Percentiles rank a stretch among this genome's conserved stretches.
phyloP scores from a whole-genome alignment of 1,140 invertebrate species.

The Notospermus geniculatus region DNA sequence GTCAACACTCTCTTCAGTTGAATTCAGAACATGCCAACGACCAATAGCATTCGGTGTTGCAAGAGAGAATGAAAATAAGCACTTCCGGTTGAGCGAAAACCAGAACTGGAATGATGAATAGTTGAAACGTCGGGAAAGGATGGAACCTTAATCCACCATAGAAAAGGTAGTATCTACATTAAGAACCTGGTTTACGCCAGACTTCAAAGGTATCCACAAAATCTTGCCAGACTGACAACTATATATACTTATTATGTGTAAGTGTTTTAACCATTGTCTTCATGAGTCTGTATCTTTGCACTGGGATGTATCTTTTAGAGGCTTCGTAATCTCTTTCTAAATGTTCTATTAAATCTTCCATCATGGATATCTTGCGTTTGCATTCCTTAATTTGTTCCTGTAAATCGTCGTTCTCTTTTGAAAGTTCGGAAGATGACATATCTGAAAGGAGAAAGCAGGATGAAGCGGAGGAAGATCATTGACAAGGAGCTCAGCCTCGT shows the following conservation, averaged over 20 bases:
- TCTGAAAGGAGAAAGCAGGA: slow-evolving; percentile 28
- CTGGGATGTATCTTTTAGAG: slow-evolving; percentile 38
- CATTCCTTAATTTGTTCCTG: slow-evolving; percentile 35
- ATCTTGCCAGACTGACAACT: neutral
- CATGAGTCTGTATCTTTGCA: slow-evolving; percentile 37
- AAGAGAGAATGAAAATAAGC: too few relatives aligned
- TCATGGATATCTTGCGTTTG: slow-evolving; percentile 37
- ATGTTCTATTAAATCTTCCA: slow-evolving; percentile 36
- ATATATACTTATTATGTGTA: slow-evolving; percentile 10
- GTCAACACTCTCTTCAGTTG: too few relatives aligned
- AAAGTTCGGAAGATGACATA: slow-evolving; percentile 38
- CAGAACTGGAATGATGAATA: too few relatives aligned
- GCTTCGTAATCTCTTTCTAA: slow-evolving; percentile 36
- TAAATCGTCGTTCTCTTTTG: slow-evolving; percentile 32
- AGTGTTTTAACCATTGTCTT: slow-evolving; percentile 38
- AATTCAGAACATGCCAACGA: too few relatives aligned
- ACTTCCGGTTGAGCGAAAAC: too few relatives aligned
- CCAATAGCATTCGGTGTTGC: too few relatives aligned
- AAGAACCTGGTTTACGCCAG: too few relatives aligned
- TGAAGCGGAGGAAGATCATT: neutral
- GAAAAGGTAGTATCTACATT: too few relatives aligned
- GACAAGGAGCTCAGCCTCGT: too few relatives aligned
- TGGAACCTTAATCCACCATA: too few relatives aligned
- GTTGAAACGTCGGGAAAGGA: too few relatives aligned
- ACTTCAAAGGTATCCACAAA: too few relatives aligned